These are phyloP conservation scores for Phyto melanocephala DNA, from an alignment of 2,888 invertebrate species.

Conservation along the genomic window DNA sequence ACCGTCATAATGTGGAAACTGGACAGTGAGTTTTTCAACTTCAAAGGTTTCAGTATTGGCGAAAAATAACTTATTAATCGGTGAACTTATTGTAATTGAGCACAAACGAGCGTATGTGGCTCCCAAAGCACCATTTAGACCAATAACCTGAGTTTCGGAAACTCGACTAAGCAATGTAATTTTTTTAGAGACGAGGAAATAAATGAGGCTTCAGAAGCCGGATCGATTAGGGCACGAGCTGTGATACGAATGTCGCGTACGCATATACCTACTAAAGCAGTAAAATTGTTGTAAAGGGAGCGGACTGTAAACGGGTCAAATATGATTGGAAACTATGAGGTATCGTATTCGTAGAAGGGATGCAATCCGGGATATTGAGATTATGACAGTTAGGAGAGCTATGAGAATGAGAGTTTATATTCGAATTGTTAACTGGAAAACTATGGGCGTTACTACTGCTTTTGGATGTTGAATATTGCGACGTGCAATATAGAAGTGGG, in stretches of 20 bases:
- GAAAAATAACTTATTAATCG: background rate
- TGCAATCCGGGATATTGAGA: too few species aligned
- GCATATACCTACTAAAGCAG: conserved; percentile 17
- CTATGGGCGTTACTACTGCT: too few species aligned
- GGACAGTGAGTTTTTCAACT: conserved; percentile 27
- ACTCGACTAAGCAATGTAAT: background rate
- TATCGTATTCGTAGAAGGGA: too few species aligned
- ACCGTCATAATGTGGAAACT: too few species aligned
- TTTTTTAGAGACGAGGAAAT: conserved; percentile 31
- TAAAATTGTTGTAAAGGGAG: conserved; percentile 8
- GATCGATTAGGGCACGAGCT: conserved; percentile 38
- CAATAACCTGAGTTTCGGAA: too few species aligned
- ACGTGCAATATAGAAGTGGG: too few species aligned
- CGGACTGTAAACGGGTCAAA: background rate
- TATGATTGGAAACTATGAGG: too few species aligned
- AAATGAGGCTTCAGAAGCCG: conserved; percentile 44
- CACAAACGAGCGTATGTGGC: conserved; percentile 7
- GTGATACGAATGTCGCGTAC: background rate
- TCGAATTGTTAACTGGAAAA: too few species aligned
- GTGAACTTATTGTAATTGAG: background rate
- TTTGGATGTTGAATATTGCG: too few species aligned
- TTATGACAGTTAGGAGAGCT: too few species aligned
- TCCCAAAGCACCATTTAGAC: background rate
- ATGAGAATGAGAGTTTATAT: too few species aligned
- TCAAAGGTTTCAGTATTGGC: conserved; percentile 11